Conservation (phyloP, 2,113 vertebrate species). For the Trogon melanurus region DNA sequence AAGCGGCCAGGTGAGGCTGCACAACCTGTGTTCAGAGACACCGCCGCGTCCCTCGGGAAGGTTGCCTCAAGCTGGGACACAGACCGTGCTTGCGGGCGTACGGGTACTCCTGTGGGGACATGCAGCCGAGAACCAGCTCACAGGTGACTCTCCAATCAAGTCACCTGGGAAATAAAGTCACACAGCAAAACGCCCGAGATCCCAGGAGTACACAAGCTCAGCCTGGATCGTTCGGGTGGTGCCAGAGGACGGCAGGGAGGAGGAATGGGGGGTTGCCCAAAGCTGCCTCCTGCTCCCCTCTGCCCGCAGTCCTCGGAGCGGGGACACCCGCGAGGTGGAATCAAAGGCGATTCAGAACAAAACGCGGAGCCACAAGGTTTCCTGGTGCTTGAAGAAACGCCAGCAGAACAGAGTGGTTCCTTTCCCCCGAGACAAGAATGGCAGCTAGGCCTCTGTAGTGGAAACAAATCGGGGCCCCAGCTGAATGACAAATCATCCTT, state of each 20-base stretch:
- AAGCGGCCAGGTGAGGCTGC: not conserved
- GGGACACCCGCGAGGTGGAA: not conserved
- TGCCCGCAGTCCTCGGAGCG: not conserved
- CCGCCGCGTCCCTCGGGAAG: not conserved
- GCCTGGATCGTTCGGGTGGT: fast-evolving
- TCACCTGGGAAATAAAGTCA: not conserved
- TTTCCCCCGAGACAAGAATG: not conserved
- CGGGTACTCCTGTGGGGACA: not conserved
- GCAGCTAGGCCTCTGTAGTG: not conserved
- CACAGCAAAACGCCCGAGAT: not conserved
- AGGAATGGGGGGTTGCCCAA: not conserved
- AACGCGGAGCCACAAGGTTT: not conserved
- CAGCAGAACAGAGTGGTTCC: not conserved
- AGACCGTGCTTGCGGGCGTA: fast-evolving
- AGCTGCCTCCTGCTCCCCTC: not conserved
- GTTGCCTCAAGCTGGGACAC: not conserved
- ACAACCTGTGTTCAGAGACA: not conserved
- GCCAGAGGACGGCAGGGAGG: fast-evolving
- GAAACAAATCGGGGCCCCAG: not conserved
- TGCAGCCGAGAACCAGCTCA: not conserved
- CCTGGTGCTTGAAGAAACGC: not conserved
- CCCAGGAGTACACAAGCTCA: not conserved
- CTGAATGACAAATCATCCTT: not conserved
- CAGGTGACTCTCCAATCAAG: not conserved
- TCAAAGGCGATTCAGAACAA: fast-evolving